Evolutionary conservation across 2,113 vertebrate genomes (phyloP).

Genomic region (Sisor rabdophorus): DNA sequence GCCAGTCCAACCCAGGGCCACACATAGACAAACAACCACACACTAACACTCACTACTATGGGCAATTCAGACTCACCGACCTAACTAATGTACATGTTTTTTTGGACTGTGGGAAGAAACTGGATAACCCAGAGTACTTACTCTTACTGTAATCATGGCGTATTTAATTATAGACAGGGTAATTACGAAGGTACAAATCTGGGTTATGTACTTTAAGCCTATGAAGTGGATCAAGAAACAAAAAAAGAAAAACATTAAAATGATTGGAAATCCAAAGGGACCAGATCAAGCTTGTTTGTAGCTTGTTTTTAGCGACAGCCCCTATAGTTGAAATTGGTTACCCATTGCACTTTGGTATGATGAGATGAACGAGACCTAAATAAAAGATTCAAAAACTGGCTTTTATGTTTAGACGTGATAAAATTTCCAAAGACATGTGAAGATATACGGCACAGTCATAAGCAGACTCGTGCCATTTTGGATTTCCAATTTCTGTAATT

Average conservation of each 20-base stretch:
- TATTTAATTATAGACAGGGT: background rate
- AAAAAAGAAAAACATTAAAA: slow-evolving; percentile 7
- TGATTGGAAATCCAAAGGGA: slow-evolving; percentile 14
- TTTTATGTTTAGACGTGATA: slow-evolving; percentile 7
- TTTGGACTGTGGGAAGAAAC: no score
- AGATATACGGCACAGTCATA: slow-evolving; percentile 25
- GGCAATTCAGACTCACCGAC: no score
- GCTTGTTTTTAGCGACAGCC: slow-evolving; percentile 10
- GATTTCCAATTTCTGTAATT: slow-evolving; percentile 44
- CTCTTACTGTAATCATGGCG: background rate
- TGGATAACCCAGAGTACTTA: no score
- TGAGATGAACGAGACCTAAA: no score
- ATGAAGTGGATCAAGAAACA: slow-evolving; percentile 4
- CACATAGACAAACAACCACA: no score
- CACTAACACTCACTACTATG: no score
- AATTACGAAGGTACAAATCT: slow-evolving; percentile 23
- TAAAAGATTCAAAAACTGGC: no score
- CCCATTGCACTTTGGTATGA: no score
- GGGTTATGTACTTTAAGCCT: slow-evolving; percentile 24
- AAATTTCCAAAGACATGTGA: slow-evolving; percentile 13
- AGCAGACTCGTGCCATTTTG: slow-evolving; percentile 34
- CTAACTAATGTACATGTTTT: no score
- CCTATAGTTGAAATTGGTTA: background rate
- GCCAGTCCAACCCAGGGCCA: no score
- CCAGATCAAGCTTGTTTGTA: slow-evolving; percentile 9